Base-by-base conservation (phyloP, 2,888 invertebrate species). In the Lasioglossum oenotherae region DNA sequence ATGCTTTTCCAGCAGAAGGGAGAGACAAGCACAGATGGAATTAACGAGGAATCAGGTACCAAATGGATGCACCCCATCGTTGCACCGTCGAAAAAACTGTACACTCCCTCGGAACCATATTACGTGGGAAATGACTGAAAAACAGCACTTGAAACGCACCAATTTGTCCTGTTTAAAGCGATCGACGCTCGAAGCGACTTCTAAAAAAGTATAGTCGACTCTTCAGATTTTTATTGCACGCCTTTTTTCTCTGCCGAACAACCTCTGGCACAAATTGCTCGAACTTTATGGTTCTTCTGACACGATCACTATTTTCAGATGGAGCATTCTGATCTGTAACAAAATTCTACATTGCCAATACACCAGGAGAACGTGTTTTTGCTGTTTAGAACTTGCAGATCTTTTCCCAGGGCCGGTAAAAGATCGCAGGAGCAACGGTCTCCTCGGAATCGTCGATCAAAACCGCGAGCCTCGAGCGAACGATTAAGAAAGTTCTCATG, bases 401-500 rank as follows among this genome's bases (percentile, higher is more conserved):
- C 31, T 67, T 67, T 67, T 35, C 67, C 67, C 69, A 38, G 38
- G 38, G 12, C 8, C 27, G 41, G 27, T 31, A 4, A 23, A 27
- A 75, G 44, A 16, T 31, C 31, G 4, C 16, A 12, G 44, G 38
- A 8, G 3, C 27, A 64, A 76, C 83, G 38, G 73, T 84, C 80
- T 75, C 44, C 23, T 27, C 12, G 16, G 60, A 31, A 53, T 74
- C 80, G 85, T 85, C 85, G 85, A 80, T 86, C 75, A 78, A 44
- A 60, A 16, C 23, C 53, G 44, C 67, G 57, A 80, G 69, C 53
- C 64, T 73, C 53, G 57, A 49, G 35, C 53, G 57, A 91, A 94
- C 94, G 94, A 94, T 94, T 94, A 94, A 94, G 92, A 93, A 90
- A 82, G 84, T 94, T 94, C 94, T 93, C 94, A 94, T 93, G 92